phyloP scores from a whole-genome alignment of 1,140 invertebrate genomes.

The Mylabris phalerata region DNA sequence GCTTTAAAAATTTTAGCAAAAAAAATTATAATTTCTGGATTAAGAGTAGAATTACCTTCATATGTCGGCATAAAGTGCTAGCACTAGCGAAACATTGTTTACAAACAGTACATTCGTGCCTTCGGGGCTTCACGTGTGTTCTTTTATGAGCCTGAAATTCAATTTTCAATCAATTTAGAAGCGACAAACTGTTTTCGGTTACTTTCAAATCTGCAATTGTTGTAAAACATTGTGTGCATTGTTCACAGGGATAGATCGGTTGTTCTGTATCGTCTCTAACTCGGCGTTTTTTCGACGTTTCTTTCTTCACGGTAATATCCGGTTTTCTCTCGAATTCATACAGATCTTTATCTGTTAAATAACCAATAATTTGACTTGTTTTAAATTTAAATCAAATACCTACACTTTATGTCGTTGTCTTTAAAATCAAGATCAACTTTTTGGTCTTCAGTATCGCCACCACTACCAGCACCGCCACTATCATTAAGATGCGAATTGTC shows the following conservation, averaged over 20 bases:
- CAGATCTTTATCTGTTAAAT: too few species aligned
- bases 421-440: conserved; percentile 1
- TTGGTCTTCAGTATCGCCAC: conserved; percentile 4
- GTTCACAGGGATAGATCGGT: conserved; percentile 27
- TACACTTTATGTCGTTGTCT: not conserved
- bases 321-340: not conserved
- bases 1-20: not conserved
- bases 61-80: conserved; percentile 43
- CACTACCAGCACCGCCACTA: not conserved
- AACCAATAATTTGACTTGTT: too few species aligned
- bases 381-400: too few species aligned
- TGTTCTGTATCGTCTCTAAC: conserved; percentile 29
- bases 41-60: conserved; percentile 22
- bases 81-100: conserved; percentile 45
- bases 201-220: conserved; percentile 26
- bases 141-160: conserved; percentile 17
- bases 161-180: not conserved
- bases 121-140: conserved; percentile 18
- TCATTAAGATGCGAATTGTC: too few species aligned
- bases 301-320: conserved; percentile 35
- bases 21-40: not conserved
- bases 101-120: conserved; percentile 43
- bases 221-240: conserved; percentile 30
- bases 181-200: not conserved
- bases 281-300: conserved; percentile 26